Evolutionary conservation across 2,888 invertebrate species (phyloP), one percentile per base, ranked within the genome.

Genomic region (Hedychridium roseum): DNA sequence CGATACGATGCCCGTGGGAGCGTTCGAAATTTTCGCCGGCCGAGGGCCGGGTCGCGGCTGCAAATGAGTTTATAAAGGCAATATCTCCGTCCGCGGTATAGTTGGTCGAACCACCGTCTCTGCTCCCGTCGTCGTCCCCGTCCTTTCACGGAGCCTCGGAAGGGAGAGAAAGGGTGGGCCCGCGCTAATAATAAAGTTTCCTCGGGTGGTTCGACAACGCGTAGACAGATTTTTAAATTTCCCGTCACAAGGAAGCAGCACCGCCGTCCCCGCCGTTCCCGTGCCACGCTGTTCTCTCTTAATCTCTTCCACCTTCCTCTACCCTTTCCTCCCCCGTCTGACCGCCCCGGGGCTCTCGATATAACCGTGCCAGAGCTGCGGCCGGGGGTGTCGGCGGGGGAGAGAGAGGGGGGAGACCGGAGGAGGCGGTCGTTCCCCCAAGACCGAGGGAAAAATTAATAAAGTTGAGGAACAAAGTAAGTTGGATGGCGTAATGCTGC

Each of bases 381-480:
- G 38, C 41, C n/a, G 47, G 23, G 23, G 23, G 11, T 6, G n/a
- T n/a, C n/a, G 21, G 16, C 7, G 12, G 36, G 7, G 27, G 11
- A 11, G 26, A 34, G 7, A n/a, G 32, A 16, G 14, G 18, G 27
- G 21, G 18, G 43, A 36, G 38, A 26, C 16, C 7, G 2, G 15
- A 11, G 14, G 38, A 30, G 23, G 30, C 30, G 16, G 43, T 35
- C 37, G 57, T 64, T 73, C 71, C 73, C 73, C 74, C 69, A 74
- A 77, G 74, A 74, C 74, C 73, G 68, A 74, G 76, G 76, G 78
- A 78, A 78, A 78, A 78, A 78, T 78, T 78, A 78, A 78, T 78
- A 78, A 78, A 78, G 78, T 78, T 78, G 72, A 76, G 77, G 76
- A 78, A 78, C 78, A 78, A 78, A 78, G 78, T 78, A 78, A 78